A percentile compares a stretch with the other conserved stretches of the same genome.
These are phyloP conservation scores for Artemia sinica DNA, from an alignment of 2,888 invertebrate genomes.

Conservation along the genomic window DNA sequence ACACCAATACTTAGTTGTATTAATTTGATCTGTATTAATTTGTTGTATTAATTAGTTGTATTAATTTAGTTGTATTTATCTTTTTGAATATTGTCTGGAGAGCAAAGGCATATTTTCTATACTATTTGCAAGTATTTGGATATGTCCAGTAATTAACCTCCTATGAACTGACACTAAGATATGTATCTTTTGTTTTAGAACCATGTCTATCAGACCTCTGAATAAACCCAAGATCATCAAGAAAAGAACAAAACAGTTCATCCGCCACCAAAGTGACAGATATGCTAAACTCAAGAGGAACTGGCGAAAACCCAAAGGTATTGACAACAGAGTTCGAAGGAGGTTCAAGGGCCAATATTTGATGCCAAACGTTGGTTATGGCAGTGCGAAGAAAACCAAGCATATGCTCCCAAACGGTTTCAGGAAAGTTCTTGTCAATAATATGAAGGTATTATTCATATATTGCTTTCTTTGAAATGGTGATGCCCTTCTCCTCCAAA, in stretches of 20 bases:
- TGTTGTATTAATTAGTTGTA: too few relatives aligned
- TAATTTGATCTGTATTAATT: too few relatives aligned
- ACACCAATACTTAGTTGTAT: too few relatives aligned
- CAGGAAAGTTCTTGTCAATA: constrained; percentile 81
- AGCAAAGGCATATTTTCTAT: too few relatives aligned
- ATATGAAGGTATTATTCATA: constrained; percentile 48
- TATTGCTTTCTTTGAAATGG: not conserved
- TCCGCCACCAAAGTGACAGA: constrained; percentile 94
- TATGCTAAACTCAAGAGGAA: constrained; percentile 89
- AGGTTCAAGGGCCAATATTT: constrained; percentile 96
- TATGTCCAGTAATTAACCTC: too few relatives aligned
- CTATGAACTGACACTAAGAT: not conserved
- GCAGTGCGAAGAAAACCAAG: constrained; percentile 78
- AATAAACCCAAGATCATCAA: constrained; percentile 79
- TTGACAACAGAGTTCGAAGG: constrained; percentile 97
- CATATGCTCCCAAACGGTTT: constrained; percentile 97
- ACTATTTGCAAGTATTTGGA: too few relatives aligned
- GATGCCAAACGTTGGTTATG: constrained; percentile 99
- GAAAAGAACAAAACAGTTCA: constrained; percentile 95
- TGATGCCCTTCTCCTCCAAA: not conserved
- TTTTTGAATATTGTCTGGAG: too few relatives aligned
- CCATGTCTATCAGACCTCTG: constrained; percentile 60
- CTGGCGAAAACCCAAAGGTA: constrained; percentile 99
- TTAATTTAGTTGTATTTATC: too few relatives aligned
- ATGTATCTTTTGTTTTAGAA: constrained; percentile 7